Evolutionary conservation across 35 echinoderm and acorn worm genomes (phyloP).

Genomic region (Ptychodera flava): DNA sequence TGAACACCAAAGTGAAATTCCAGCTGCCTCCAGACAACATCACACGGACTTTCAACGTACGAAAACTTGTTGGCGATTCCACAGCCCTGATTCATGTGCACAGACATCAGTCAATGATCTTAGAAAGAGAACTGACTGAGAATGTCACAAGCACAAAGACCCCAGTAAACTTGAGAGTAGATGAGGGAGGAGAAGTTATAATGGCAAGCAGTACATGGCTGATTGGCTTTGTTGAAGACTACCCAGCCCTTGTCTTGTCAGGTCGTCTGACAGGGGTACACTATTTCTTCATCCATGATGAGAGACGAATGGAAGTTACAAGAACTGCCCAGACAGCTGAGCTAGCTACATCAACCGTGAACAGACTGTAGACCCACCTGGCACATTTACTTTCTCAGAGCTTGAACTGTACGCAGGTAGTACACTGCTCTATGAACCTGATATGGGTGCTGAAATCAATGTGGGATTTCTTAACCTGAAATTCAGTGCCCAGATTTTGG

Average conservation of each 20-base stretch:
- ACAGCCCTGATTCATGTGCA: constrained; percentile 76
- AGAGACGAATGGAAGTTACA: constrained; percentile 48
- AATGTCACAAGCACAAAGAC: constrained; percentile 49
- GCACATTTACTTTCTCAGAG: constrained; percentile 66
- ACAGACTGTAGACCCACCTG: not conserved
- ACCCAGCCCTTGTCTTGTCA: constrained; percentile 46
- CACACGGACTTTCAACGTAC: constrained; percentile 22
- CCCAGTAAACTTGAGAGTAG: constrained; percentile 49
- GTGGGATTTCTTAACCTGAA: constrained; percentile 54
- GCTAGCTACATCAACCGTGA: constrained; percentile 19
- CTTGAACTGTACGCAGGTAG: constrained; percentile 59
- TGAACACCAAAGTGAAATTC: constrained; percentile 64
- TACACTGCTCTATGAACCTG: constrained; percentile 40
- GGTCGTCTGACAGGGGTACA: constrained; percentile 65
- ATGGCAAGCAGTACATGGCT: constrained; percentile 55
- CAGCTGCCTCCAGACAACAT: constrained; percentile 35
- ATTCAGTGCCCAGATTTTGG: constrained; percentile 54
- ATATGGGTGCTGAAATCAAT: constrained; percentile 65
- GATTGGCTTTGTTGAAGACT: constrained; percentile 38
- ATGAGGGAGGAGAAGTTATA: constrained; percentile 44
- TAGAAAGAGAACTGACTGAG: constrained; percentile 44
- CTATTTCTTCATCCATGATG: constrained; percentile 55
- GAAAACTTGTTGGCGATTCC: constrained; percentile 71
- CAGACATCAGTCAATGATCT: constrained; percentile 41
- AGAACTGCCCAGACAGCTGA: constrained; percentile 49